phyloP scores from a whole-genome alignment of 1,140 invertebrate species.

The Asbolus verrucosus region DNA sequence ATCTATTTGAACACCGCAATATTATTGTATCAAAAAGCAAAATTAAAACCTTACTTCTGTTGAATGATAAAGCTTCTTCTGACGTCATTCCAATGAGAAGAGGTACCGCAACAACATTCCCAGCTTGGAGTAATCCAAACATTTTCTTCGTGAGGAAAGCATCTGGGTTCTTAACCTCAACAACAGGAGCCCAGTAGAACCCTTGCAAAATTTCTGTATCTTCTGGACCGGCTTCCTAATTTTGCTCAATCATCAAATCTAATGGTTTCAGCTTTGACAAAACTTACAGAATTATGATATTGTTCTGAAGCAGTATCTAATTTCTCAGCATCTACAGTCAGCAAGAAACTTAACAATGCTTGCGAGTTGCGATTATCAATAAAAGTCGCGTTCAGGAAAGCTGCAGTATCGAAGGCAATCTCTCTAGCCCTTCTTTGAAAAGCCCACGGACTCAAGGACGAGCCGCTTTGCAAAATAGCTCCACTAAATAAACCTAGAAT shows the following conservation, averaged over 20 bases:
- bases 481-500: slow-evolving; percentile 45
- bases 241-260: no score
- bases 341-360: slow-evolving; percentile 36
- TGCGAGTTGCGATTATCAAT: slow-evolving; percentile 6
- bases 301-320: slow-evolving; percentile 20
- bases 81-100: slow-evolving; percentile 26
- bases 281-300: background rate
- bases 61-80: slow-evolving; percentile 10
- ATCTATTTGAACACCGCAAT: background rate
- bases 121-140: slow-evolving; percentile 7
- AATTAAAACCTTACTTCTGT: background rate
- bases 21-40: background rate
- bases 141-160: slow-evolving; percentile 27
- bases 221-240: background rate
- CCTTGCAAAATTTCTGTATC: background rate
- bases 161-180: slow-evolving; percentile 11
- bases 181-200: background rate
- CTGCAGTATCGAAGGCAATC: slow-evolving; percentile 39
- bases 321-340: slow-evolving; percentile 25
- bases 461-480: slow-evolving; percentile 46
- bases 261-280: no score
- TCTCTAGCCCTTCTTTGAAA: slow-evolving; percentile 31
- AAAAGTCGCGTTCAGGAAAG: slow-evolving; percentile 39
- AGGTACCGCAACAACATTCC: slow-evolving; percentile 16
- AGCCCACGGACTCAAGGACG: slow-evolving; percentile 30